Percentiles rank a stretch among this genome's conserved stretches.
Evolutionary conservation across 2,113 vertebrate genomes (phyloP).

Genomic region (Barnardius zonarius): DNA sequence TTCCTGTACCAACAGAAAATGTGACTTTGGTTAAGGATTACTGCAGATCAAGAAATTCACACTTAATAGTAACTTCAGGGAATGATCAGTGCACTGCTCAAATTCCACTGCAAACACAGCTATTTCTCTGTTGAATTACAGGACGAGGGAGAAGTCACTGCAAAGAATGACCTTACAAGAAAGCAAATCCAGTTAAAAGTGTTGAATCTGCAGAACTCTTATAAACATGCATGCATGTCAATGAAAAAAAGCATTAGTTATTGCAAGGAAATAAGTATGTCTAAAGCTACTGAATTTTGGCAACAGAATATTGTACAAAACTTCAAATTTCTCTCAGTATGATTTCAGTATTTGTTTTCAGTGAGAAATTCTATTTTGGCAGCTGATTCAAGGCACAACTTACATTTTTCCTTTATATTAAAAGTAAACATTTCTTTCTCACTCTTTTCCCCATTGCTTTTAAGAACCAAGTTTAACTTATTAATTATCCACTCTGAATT

Average conservation of each 20-base stretch:
- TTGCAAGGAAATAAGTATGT: not conserved
- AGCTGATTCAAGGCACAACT: not conserved
- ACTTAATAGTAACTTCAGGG: not conserved
- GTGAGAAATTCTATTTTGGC: not conserved
- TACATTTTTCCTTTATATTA: not conserved
- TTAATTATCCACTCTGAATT: constrained; percentile 4
- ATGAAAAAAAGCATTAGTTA: constrained; percentile 23
- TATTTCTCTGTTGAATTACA: constrained; percentile 46
- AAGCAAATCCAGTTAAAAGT: constrained; percentile 57
- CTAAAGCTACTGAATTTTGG: constrained; percentile 13
- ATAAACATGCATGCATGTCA: not conserved
- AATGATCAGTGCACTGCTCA: constrained; percentile 46
- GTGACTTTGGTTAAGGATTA: constrained; percentile 41
- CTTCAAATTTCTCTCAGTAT: not conserved
- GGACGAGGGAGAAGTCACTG: constrained; percentile 39
- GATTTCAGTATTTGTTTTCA: not conserved
- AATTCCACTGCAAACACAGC: constrained; percentile 53
- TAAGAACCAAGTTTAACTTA: not conserved
- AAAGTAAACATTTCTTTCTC: not conserved
- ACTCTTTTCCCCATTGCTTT: not conserved
- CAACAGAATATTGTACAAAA: not conserved
- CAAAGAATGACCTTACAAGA: constrained; percentile 50
- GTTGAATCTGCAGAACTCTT: not conserved
- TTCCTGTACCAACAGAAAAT: constrained; percentile 59
- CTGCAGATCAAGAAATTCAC: constrained; percentile 55